These are phyloP conservation scores for Brassicogethes aeneus DNA, from an alignment of 2,888 invertebrate genomes.

Conservation along the genomic window DNA sequence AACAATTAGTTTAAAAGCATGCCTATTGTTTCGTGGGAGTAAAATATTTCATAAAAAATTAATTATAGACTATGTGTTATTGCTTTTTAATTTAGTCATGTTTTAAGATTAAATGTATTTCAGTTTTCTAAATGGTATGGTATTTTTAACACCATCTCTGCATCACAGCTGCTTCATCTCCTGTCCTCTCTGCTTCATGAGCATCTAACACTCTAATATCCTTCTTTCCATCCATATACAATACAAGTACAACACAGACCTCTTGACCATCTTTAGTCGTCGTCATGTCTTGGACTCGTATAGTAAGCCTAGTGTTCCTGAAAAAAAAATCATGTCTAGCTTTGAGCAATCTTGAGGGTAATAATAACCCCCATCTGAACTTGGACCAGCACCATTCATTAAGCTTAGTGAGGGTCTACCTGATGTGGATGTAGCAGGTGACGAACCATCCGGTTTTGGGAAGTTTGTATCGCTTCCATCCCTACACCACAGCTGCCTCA, in stretches of 20 bases:
- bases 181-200: too few relatives aligned
- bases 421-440: slow-evolving; percentile 46
- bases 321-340: slow-evolving; percentile 60
- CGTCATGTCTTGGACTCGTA: slow-evolving; percentile 61
- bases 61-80: too few relatives aligned
- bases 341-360: slow-evolving; percentile 65
- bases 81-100: too few relatives aligned
- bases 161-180: too few relatives aligned
- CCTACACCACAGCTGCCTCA: slow-evolving; percentile 90
- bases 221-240: slow-evolving; percentile 40
- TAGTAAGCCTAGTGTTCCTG: slow-evolving; percentile 58
- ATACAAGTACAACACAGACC: slow-evolving; percentile 42
- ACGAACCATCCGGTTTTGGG: slow-evolving; percentile 41
- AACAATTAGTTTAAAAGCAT: too few relatives aligned
- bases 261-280: slow-evolving; percentile 66
- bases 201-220: not conserved
- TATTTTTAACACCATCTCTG: too few relatives aligned
- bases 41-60: too few relatives aligned
- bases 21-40: too few relatives aligned
- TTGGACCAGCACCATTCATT: slow-evolving; percentile 49
- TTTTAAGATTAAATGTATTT: too few relatives aligned
- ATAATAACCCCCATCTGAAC: slow-evolving; percentile 44
- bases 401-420: slow-evolving; percentile 49
- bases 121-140: too few relatives aligned
- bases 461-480: slow-evolving; percentile 61